phyloP scores from a whole-genome alignment of 2,888 invertebrate genomes.

The Apamea crenata region DNA sequence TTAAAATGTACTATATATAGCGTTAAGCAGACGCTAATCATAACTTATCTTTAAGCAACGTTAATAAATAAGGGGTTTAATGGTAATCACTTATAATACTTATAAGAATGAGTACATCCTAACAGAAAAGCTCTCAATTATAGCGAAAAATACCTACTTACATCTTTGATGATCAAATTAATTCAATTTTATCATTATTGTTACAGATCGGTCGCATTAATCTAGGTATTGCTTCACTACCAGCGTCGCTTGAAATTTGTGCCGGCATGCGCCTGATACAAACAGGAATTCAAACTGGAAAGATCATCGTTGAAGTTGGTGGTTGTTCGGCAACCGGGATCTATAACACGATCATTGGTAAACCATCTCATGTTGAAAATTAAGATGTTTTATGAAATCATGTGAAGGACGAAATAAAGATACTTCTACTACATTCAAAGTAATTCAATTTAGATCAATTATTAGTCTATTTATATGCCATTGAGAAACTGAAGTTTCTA shows the following conservation, averaged over 20 bases:
- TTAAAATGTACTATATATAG: background rate
- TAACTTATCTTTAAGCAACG: background rate
- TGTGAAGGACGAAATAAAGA: conserved; percentile 35
- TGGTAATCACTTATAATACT: background rate
- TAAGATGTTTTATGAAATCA: conserved; percentile 31
- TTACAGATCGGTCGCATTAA: conserved; percentile 82
- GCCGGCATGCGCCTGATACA: conserved; percentile 79
- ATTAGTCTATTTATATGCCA: background rate
- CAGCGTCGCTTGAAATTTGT: conserved; percentile 82
- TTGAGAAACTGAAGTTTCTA: background rate
- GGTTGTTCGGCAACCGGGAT: conserved; percentile 79
- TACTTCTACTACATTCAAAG: background rate
- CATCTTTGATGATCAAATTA: background rate
- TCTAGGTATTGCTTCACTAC: conserved; percentile 78
- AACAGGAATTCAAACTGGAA: conserved; percentile 79
- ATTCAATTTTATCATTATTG: background rate
- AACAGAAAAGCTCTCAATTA: background rate
- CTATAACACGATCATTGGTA: conserved; percentile 72
- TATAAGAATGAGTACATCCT: background rate
- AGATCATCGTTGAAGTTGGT: conserved; percentile 80
- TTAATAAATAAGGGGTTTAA: background rate
- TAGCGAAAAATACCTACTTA: background rate
- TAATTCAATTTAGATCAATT: conserved; percentile 3
- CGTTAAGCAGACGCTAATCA: background rate
- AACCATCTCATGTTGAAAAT: conserved; percentile 36